A percentile compares a stretch with the other conserved stretches of the same genome.
Evolutionary conservation across 2,888 invertebrate species (phyloP).

Genomic region (Chymomyza procnemis): DNA sequence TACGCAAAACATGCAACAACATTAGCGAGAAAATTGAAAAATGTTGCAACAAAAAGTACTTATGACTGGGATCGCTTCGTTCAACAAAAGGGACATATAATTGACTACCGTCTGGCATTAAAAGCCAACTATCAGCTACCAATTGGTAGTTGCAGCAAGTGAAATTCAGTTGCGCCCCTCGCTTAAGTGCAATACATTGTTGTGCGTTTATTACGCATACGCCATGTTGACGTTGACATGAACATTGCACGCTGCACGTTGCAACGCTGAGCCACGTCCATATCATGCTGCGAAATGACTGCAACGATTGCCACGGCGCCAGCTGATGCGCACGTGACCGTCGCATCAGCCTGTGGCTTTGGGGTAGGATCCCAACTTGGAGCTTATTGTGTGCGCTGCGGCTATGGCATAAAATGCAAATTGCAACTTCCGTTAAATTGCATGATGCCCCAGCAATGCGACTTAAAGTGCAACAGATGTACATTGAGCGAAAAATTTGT

Average conservation of each 20-base stretch:
- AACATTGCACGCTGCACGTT: not conserved
- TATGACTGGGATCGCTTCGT: not conserved
- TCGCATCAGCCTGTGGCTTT: slow-evolving; percentile 34
- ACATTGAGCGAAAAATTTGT: not conserved
- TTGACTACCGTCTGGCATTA: not conserved
- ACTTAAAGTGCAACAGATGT: not conserved
- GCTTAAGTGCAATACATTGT: slow-evolving; percentile 11
- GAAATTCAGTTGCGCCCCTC: slow-evolving; percentile 1
- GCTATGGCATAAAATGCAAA: slow-evolving; percentile 57
- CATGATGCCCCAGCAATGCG: slow-evolving; percentile 11
- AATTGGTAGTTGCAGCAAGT: not conserved
- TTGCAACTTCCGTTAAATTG: slow-evolving; percentile 71
- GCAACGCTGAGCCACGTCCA: slow-evolving; percentile 3
- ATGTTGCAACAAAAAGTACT: slow-evolving; percentile 1
- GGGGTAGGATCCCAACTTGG: slow-evolving; percentile 59
- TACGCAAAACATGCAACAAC: slow-evolving; percentile 57
- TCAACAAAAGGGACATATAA: not conserved
- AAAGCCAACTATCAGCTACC: not conserved
- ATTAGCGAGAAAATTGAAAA: slow-evolving; percentile 55
- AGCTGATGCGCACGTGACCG: slow-evolving; percentile 36
- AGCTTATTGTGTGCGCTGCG: slow-evolving; percentile 1
- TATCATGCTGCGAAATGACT: slow-evolving; percentile 7
- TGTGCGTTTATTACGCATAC: slow-evolving; percentile 56
- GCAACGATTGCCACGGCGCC: slow-evolving; percentile 37
- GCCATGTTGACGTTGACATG: slow-evolving; percentile 37